These are phyloP conservation scores for Limnodromus scolopaceus DNA, from an alignment of 2,797 vertebrate genomes.

Conservation along the genomic window DNA sequence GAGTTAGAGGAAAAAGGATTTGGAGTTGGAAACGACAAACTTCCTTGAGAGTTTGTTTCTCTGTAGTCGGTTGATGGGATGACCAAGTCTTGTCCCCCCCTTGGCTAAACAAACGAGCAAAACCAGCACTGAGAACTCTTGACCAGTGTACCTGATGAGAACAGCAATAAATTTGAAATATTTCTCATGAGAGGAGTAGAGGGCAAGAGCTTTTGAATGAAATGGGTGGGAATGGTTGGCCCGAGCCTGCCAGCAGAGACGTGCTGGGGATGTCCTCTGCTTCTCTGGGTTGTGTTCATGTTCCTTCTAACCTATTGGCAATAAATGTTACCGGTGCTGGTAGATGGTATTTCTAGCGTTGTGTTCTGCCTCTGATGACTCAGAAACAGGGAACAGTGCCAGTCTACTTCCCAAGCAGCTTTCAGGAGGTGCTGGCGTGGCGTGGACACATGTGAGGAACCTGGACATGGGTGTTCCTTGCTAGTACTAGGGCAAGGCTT, in stretches of 20 bases:
- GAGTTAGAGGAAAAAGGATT: not conserved
- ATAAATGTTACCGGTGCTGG: fast-evolving
- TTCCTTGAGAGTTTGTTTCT: not conserved
- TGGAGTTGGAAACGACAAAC: not conserved
- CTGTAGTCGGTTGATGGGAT: too few relatives aligned
- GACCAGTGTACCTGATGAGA: not conserved
- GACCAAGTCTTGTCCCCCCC: too few relatives aligned
- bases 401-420: not conserved
- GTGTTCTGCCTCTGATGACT: not conserved
- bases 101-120: not conserved
- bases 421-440: not conserved
- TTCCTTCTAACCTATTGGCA: fast-evolving
- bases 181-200: not conserved
- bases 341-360: fast-evolving
- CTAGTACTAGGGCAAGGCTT: too few relatives aligned
- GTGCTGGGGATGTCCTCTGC: not conserved
- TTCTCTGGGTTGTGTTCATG: not conserved
- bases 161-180: not conserved
- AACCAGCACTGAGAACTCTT: not conserved
- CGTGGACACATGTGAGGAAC: fast-evolving
- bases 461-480: not conserved
- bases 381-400: not conserved
- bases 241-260: fast-evolving
- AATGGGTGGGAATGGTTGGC: not conserved
- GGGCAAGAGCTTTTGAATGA: too few relatives aligned